Percentiles rank a stretch among this genome's conserved stretches.
Evolutionary conservation across 1,140 invertebrate genomes (phyloP).

Genomic region (Anthonomus grandis): DNA sequence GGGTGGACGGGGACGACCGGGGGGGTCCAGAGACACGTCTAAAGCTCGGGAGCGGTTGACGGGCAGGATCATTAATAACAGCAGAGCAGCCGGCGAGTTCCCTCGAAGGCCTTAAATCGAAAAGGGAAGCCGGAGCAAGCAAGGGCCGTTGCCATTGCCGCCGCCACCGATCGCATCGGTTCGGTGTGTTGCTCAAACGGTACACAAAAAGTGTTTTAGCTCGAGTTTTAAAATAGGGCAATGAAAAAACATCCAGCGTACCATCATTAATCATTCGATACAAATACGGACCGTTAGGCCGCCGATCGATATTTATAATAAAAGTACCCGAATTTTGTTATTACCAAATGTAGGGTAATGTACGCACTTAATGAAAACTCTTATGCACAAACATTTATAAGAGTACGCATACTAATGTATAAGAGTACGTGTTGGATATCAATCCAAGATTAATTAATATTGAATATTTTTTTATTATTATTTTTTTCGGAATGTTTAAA

Average conservation of each 20-base stretch:
- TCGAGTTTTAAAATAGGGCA: slow-evolving; percentile 24
- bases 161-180: slow-evolving; percentile 20
- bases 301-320: too few species aligned
- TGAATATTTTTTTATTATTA: too few species aligned
- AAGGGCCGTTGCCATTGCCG: too few species aligned
- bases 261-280: slow-evolving; percentile 19
- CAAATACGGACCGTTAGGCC: not conserved
- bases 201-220: slow-evolving; percentile 27
- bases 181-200: slow-evolving; percentile 24
- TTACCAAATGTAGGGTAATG: too few species aligned
- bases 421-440: too few species aligned
- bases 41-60: slow-evolving; percentile 48
- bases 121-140: slow-evolving; percentile 25
- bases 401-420: too few species aligned
- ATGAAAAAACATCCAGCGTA: slow-evolving; percentile 17
- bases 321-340: too few species aligned
- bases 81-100: slow-evolving; percentile 42
- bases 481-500: too few species aligned
- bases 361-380: too few species aligned
- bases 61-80: slow-evolving; percentile 46
- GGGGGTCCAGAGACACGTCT: slow-evolving; percentile 47
- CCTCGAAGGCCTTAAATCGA: slow-evolving; percentile 23
- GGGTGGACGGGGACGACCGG: slow-evolving; percentile 33
- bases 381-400: too few species aligned
- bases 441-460: too few species aligned